Evolutionary conservation across 2,888 invertebrate genomes (phyloP).

Genomic region (Halocaridina rubra): DNA sequence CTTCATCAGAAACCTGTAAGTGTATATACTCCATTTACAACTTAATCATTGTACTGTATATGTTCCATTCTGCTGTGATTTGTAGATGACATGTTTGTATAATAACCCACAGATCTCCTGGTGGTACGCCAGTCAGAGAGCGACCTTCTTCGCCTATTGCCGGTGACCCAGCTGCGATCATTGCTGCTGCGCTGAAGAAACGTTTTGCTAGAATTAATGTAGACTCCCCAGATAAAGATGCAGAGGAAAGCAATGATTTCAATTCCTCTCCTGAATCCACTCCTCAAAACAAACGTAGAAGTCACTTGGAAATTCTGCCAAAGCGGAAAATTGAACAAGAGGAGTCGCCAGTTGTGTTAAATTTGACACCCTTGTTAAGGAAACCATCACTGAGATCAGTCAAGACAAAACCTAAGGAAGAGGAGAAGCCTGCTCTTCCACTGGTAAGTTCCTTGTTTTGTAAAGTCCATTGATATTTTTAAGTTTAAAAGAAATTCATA

Average conservation of each 20-base stretch:
- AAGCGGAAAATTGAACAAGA: conserved; percentile 25
- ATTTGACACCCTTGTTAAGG: background rate
- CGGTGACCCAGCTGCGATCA: conserved; percentile 67
- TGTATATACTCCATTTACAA: no score
- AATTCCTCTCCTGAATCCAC: conserved; percentile 45
- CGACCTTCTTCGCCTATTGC: conserved; percentile 45
- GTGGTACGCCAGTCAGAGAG: conserved; percentile 68
- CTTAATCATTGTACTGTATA: no score
- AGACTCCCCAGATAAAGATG: conserved; percentile 56
- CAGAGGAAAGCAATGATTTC: conserved; percentile 32
- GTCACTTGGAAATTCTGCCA: background rate
- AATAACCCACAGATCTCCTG: conserved; percentile 69
- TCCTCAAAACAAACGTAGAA: conserved; percentile 8
- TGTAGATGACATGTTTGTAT: no score
- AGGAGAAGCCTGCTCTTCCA: conserved; percentile 36
- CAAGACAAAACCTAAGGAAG: conserved; percentile 25
- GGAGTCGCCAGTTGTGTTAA: background rate
- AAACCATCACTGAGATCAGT: conserved; percentile 12
- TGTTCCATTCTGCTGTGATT: no score
- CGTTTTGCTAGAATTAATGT: conserved; percentile 67
- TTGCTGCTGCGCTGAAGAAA: conserved; percentile 68
- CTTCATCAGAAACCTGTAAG: no score
- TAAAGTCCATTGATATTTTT: background rate
- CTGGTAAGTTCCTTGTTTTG: conserved; percentile 18
- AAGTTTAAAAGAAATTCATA: no score